These are phyloP conservation scores for Oasisia sp. DNA, from an alignment of 2,888 invertebrate species.

Conservation along the genomic window DNA sequence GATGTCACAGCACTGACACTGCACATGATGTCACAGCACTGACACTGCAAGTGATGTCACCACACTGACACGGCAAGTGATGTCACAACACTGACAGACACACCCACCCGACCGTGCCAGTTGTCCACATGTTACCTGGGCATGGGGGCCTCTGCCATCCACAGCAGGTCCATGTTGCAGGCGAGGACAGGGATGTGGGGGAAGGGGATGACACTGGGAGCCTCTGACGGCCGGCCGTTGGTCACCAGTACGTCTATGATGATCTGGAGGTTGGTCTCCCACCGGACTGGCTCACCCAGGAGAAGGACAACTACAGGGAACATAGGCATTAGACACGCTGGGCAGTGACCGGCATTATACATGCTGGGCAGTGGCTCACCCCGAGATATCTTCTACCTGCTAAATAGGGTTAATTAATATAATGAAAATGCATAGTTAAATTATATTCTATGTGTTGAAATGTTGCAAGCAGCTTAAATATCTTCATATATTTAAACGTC, in stretches of 20 bases:
- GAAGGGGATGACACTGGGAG: conserved; percentile 66
- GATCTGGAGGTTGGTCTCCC: conserved; percentile 76
- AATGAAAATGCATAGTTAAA: no score
- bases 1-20: no score
- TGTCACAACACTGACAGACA: no score
- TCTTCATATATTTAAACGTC: neutral
- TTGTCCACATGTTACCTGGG: no score
- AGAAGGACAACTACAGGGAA: conserved; percentile 69
- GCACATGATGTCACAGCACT: neutral
- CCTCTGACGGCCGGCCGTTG: conserved; percentile 69
- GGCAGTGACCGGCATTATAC: no score
- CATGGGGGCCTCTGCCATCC: conserved; percentile 75
- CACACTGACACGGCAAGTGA: neutral
- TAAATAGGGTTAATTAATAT: no score
- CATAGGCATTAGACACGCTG: no score
- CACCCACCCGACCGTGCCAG: no score
- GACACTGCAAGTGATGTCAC: neutral
- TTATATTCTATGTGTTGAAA: neutral
- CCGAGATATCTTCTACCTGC: no score
- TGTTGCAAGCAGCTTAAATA: neutral
- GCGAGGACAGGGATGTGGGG: conserved; percentile 76
- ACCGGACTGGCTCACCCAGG: conserved; percentile 75
- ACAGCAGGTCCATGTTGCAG: conserved; percentile 76
- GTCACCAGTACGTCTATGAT: conserved; percentile 74
- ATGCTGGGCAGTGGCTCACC: no score